These are phyloP conservation scores for Benitochromis conjunctus DNA, from an alignment of 2,113 vertebrate genomes.

Conservation along the genomic window DNA sequence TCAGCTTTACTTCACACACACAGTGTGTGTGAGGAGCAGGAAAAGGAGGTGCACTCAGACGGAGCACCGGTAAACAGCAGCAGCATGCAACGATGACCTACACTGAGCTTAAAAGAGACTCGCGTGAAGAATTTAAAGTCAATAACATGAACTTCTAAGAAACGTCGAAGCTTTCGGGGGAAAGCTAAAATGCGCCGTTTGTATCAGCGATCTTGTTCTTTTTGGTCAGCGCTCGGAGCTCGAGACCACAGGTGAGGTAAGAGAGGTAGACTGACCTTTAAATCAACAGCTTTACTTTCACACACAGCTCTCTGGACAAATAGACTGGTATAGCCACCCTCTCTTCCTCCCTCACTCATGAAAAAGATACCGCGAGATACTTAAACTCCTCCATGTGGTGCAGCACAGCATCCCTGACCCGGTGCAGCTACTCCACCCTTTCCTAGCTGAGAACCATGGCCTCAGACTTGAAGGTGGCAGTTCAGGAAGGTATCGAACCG, in stretches of 20 bases:
- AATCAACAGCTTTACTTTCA: background rate
- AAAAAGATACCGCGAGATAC: too few relatives aligned
- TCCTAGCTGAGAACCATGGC: background rate
- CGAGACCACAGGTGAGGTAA: background rate
- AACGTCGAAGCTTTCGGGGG: too few relatives aligned
- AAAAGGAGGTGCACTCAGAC: background rate
- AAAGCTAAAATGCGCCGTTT: rapidly evolving
- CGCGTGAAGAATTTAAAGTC: background rate
- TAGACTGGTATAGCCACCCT: rapidly evolving
- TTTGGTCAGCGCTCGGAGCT: rapidly evolving
- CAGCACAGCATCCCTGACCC: background rate
- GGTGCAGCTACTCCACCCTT: background rate
- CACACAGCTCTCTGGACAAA: background rate
- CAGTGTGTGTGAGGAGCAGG: background rate
- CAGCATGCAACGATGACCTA: background rate
- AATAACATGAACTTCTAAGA: background rate
- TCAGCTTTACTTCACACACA: background rate
- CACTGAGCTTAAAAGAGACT: background rate
- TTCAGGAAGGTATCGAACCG: too few relatives aligned
- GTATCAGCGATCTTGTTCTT: rapidly evolving
- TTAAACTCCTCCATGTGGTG: background rate
- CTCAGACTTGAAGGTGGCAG: rapidly evolving
- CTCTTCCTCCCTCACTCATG: background rate
- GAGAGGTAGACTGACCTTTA: background rate
- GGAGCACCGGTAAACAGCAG: background rate